Evolutionary conservation across 2,797 vertebrate species (phyloP), one percentile per base, ranked within the genome.

Genomic region (Tarsius wallacei): DNA sequence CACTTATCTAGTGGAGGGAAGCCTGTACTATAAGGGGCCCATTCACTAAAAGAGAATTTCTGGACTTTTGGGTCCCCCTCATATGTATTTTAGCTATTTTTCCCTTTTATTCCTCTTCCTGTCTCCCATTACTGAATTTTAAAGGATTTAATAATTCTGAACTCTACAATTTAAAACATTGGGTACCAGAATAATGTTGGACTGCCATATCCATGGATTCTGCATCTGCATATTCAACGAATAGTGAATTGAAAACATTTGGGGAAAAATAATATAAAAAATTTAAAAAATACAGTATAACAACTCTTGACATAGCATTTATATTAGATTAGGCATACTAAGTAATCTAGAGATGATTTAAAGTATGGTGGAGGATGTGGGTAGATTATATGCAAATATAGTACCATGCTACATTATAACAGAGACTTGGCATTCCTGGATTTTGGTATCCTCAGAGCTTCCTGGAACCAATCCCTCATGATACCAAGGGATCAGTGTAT

Each of bases 41-140:
- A 42, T 42, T 5, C 42, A 42, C 42, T 6, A 42, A 42, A 42
- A 42, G 42, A 42, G 42, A 42, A 42, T 42, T 42, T 6, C 42
- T 42, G 42, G 42, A 42, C 7, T 42, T 42, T 4, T 4, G 42
- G 4, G 42, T 42, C 42, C 42, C 7, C 42, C 42, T 42, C 42
- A 42, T 5, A 15, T 78, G 24, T 49, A 90, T 59, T 76, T 77
- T 22, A 94, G 36, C 55, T 47, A 57, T 81, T 87, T 94, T 92
- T 28, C 7, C 47, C 78, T 78, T 91, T 33, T 8, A 78, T 78
- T 92, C 2, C 2, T 93, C 19, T 71, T 86, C 26, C 11, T 61
- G 14, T n/a, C 4, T 66, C 36, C 24, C 36, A 57, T 16, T 87
- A 61, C 17, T 70, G 21, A 85, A 71, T 77, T 51, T 66, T 2